Percentiles rank a stretch among this genome's conserved stretches.
Evolutionary conservation across 2,888 invertebrate species (phyloP).

Genomic region (Seira ritae): DNA sequence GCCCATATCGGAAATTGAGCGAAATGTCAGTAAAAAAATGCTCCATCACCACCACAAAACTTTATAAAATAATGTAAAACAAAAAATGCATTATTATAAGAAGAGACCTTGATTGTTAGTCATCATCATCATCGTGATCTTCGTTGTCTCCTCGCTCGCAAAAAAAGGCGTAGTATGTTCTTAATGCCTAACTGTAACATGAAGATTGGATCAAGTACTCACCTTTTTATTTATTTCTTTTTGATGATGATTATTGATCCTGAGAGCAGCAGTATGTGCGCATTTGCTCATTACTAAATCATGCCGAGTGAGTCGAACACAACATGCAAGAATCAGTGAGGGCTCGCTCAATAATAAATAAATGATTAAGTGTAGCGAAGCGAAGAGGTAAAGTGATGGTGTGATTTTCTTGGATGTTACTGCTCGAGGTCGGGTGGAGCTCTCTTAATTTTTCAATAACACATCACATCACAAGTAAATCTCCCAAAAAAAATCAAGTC

Average conservation of each 20-base stretch:
- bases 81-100: constrained; percentile 26
- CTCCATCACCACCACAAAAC: no score
- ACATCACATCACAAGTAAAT: constrained; percentile 20
- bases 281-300: constrained; percentile 34
- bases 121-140: no score
- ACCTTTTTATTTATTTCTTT: background rate
- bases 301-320: no score
- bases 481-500: constrained; percentile 27
- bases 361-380: constrained; percentile 28
- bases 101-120: constrained; percentile 28
- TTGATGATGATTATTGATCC: constrained; percentile 28
- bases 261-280: no score
- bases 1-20: constrained; percentile 32
- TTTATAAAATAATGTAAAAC: no score
- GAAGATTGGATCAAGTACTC: no score
- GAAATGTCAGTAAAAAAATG: constrained; percentile 21
- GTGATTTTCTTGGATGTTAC: constrained; percentile 39
- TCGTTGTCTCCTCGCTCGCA: no score
- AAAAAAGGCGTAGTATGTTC: no score
- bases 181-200: no score
- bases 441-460: constrained; percentile 35
- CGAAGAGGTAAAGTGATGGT: no score
- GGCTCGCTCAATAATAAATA: no score
- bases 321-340: no score
- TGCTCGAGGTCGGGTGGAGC: constrained; percentile 57